Evolutionary conservation across 2,113 vertebrate genomes (phyloP), one percentile per base, ranked within the genome.

Genomic region (Equus przewalskii): DNA sequence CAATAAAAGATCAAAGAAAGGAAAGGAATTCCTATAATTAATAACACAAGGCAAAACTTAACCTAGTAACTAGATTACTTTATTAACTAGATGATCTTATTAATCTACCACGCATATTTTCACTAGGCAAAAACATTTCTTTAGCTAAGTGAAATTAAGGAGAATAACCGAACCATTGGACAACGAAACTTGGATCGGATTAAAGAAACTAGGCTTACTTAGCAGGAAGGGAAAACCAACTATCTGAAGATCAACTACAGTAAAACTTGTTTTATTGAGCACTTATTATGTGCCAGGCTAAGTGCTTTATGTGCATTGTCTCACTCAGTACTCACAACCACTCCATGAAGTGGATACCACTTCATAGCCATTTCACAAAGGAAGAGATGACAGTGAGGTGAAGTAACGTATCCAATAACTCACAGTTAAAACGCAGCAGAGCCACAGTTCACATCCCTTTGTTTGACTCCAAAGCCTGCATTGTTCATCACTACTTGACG

Each of bases 41-140:
- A 81, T 80, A 79, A 72, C 51, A 60, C 8, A 36, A 69, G 67
- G n/a, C 36, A 96, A 65, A 86, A 82, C 58, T 87, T 85, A 94
- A 89, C 4, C 36, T 33, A 88, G 41, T 51, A 93, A 36, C 44
- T 79, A 92, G 56, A 70, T 67, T 21, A 36, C 33, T 81, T 90
- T 41, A 75, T 73, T 85, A 78, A 94, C 10, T 49, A 81, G 11
- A 72, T 88, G 24, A 76, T 36, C 44, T 72, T 65, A 92, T 6
- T 62, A 70, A 62, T 44, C 22, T 67, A 86, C 10, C 2, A 36
- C 18, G 51, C 6, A 46, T 13, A 81, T 86, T 56, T 82, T 95
- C 79, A 84, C 33, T n/a, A 92, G 22, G n/a, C 22, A 89, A 36
- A 49, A 56, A 82, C 36, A 78, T 78, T 56, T 94, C 56, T 80